These are phyloP conservation scores for Muntiacus muntjak DNA, from an alignment of 2,113 vertebrate genomes.

Conservation along the genomic window DNA sequence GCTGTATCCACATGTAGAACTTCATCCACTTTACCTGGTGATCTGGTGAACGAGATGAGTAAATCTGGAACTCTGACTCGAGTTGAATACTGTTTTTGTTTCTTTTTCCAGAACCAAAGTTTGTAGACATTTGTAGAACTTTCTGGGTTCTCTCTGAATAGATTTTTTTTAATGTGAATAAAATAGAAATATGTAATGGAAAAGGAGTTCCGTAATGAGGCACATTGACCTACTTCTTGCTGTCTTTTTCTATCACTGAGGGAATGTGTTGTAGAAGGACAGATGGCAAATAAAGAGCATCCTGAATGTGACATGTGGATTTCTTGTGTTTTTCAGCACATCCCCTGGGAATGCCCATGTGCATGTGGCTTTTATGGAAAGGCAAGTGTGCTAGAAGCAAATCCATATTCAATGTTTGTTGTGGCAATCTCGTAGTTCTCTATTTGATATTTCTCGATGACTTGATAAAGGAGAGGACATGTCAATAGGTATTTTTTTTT, in stretches of 20 bases:
- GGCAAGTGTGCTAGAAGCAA: not conserved
- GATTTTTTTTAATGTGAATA: not conserved
- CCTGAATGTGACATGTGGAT: not conserved
- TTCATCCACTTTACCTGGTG: not conserved
- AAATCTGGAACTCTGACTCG: not conserved
- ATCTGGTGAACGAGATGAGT: not conserved
- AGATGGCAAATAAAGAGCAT: constrained; percentile 14
- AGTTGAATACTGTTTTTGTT: not conserved
- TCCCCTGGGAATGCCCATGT: not conserved
- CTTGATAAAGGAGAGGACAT: constrained; percentile 28
- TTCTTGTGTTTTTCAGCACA: not conserved
- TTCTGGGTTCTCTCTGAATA: not conserved
- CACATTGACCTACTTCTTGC: not conserved
- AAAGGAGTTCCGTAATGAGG: not conserved
- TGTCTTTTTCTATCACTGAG: not conserved
- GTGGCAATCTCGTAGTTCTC: not conserved
- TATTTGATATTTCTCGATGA: constrained; percentile 8
- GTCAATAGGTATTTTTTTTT: not conserved
- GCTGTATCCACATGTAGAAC: not conserved
- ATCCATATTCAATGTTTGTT: not conserved
- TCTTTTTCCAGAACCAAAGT: constrained; percentile 28
- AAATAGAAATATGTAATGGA: not conserved
- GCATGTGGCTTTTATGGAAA: not conserved
- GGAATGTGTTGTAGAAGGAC: not conserved
- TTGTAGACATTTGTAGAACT: not conserved